These are phyloP conservation scores for Smutsia gigantea DNA, from an alignment of 2,797 vertebrate species.

Conservation along the genomic window DNA sequence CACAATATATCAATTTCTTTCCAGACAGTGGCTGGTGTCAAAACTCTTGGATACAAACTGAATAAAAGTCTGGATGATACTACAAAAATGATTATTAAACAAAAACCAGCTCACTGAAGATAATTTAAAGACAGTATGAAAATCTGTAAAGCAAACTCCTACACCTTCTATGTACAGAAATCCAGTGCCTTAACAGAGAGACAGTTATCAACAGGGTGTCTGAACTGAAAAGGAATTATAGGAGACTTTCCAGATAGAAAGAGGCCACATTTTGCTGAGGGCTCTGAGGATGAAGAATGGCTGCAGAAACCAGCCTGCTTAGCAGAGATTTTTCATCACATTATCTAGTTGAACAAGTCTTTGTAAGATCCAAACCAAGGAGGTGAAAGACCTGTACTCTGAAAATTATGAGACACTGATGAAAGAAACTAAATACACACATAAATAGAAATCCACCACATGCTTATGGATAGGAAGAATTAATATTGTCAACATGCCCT, in stretches of 20 bases:
- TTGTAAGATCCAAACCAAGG: background rate
- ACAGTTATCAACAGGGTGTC: background rate
- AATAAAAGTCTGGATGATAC: background rate
- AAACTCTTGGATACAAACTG: background rate
- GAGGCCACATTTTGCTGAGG: background rate
- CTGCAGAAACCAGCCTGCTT: background rate
- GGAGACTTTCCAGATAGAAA: background rate
- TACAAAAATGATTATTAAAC: constrained; percentile 25
- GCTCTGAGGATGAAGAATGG: background rate
- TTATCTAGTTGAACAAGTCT: background rate
- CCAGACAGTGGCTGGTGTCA: background rate
- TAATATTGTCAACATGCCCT: too few species aligned
- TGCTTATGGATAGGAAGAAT: too few species aligned
- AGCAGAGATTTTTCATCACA: background rate
- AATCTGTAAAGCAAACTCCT: background rate
- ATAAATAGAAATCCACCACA: too few species aligned
- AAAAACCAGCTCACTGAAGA: background rate
- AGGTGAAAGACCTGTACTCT: too few species aligned
- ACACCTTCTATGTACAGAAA: background rate
- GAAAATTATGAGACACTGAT: too few species aligned
- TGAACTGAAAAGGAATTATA: background rate
- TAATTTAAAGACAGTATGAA: background rate
- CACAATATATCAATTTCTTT: background rate
- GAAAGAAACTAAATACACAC: too few species aligned
- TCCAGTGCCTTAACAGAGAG: background rate